Conservation (phyloP, 2,888 invertebrate species). For the Phaedon cochleariae region DNA sequence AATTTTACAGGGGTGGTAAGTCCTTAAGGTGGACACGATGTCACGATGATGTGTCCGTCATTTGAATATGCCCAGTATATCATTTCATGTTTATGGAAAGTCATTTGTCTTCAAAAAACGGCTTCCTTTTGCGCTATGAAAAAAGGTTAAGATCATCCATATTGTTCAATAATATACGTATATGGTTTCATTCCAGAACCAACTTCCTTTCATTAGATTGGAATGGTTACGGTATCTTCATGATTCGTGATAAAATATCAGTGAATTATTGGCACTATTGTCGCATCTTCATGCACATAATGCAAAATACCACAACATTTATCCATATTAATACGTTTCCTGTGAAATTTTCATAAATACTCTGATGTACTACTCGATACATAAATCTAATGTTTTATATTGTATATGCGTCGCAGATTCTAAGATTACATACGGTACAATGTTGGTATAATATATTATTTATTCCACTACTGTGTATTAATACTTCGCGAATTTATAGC, state of each 20-base stretch:
- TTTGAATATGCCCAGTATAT: no score
- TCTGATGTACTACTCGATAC: constrained; percentile 1
- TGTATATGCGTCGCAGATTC: constrained; percentile 1
- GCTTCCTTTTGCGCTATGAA: no score
- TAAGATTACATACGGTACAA: constrained; percentile 18
- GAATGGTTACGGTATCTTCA: not conserved
- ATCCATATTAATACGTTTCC: constrained; percentile 19
- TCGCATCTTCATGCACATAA: not conserved
- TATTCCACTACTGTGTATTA: constrained; percentile 20
- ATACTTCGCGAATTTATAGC: constrained; percentile 10
- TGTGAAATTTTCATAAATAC: constrained; percentile 17
- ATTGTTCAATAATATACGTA: no score
- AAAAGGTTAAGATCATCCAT: no score
- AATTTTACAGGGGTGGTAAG: no score
- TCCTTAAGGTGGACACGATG: no score
- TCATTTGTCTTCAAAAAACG: no score
- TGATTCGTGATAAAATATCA: not conserved
- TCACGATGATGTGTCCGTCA: no score
- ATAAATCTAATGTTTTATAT: constrained; percentile 15
- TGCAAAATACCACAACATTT: constrained; percentile 13
- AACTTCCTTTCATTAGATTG: not conserved
- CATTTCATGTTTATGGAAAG: no score
- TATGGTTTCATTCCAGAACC: no score
- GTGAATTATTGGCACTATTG: constrained; percentile 8
- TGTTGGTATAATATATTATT: constrained; percentile 13